Base-by-base conservation (phyloP, 2,113 vertebrate species). In the Miniopterus natalensis region DNA sequence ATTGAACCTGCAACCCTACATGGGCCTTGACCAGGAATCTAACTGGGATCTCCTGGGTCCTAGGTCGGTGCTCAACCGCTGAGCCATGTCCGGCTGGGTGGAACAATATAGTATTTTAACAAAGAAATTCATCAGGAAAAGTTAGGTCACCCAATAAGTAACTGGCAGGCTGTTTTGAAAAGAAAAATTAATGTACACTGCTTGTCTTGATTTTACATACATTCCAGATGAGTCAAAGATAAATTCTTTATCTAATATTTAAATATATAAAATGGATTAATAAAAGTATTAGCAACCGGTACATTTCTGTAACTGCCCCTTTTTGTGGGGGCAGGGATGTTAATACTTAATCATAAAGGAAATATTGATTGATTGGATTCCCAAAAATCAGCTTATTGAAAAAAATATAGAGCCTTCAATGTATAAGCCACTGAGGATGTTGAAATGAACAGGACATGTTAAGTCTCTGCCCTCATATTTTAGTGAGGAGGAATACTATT, bases 221-320 rank as follows among this genome's bases (percentile, higher is more conserved):
- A 57, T 84, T 92, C 47, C 31, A 93, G 53, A 42, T 87, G 31
- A 77, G 47, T 83, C 20, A 51, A 36, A 80, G 65, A 77, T 68
- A 57, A 89, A 31, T 42, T 78, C 9, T 79, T 29, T 92, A 40
- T 42, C 18, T 79, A 51, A 92, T 51, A 68, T 86, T 90, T 53
- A 88, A 84, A 47, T 75, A 81, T 63, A 40, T 79, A 81, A 55
- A 75, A 80, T 74, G 14, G 27, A 88, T 79, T 61, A 84, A 31
- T 92, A 8, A 75, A 96, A 75, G 0, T 53, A 53, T 15, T 90
- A 63, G 23, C 51, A 75, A 51, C 31, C 20, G 57, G 47, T 42
- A 47, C 51, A 55, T 74, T 89, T 75, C 21, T 79, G 1, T 80
- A 84, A 59, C 25, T 68, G 18, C 36, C 49, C 71, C n/a, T 47